Evolutionary conservation across 1,140 invertebrate genomes (phyloP).

Genomic region (Panulirus ornatus): DNA sequence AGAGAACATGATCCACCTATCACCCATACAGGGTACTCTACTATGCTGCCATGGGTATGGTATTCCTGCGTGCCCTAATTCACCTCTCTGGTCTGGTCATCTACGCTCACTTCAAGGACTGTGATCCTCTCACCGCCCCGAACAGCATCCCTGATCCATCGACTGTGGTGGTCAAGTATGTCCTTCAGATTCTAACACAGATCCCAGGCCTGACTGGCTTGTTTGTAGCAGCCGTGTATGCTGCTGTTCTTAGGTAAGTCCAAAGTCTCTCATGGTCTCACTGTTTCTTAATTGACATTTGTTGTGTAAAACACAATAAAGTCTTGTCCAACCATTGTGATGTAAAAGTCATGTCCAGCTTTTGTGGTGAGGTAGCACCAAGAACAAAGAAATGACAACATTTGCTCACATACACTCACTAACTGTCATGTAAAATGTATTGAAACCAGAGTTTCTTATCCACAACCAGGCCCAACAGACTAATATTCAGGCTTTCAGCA

Average conservation of each 20-base stretch:
- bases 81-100: slow-evolving; percentile 77
- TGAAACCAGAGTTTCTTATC: too few species aligned
- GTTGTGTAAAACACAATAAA: not conserved
- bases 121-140: slow-evolving; percentile 77
- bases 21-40: slow-evolving; percentile 63
- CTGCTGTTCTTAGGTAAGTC: slow-evolving; percentile 86
- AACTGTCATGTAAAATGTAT: too few species aligned
- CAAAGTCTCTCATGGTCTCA: too few species aligned
- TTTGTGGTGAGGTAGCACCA: too few species aligned
- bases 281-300: not conserved
- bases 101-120: slow-evolving; percentile 77
- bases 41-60: slow-evolving; percentile 69
- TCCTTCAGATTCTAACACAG: slow-evolving; percentile 63
- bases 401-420: too few species aligned
- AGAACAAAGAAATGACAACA: too few species aligned
- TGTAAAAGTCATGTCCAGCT: too few species aligned
- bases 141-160: slow-evolving; percentile 8
- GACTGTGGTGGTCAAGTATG: slow-evolving; percentile 57
- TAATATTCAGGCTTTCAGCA: too few species aligned
- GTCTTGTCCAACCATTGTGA: too few species aligned
- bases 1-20: not conserved
- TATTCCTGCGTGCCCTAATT: slow-evolving; percentile 69
- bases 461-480: too few species aligned
- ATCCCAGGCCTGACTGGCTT: slow-evolving; percentile 71
- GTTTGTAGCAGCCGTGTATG: slow-evolving; percentile 83